Percentiles rank a stretch among this genome's conserved stretches.
Conservation (phyloP, 1,140 invertebrate species). For the Aethina tumida region DNA sequence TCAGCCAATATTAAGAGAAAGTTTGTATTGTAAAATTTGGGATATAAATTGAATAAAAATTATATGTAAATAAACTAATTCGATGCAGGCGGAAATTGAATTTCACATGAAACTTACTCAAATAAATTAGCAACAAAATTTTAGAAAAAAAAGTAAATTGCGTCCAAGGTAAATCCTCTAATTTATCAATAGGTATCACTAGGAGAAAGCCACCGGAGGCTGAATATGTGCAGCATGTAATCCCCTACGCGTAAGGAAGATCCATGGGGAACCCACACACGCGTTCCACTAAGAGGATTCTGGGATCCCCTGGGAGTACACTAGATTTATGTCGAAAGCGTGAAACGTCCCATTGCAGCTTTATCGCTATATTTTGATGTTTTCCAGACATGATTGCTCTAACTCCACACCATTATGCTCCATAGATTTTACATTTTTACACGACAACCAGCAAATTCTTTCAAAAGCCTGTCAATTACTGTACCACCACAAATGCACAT, state of each 20-base stretch:
- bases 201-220: constrained; percentile 4
- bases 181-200: constrained; percentile 18
- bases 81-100: too few species aligned
- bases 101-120: too few species aligned
- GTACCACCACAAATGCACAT: too few species aligned
- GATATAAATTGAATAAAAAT: too few species aligned
- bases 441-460: too few species aligned
- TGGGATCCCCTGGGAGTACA: constrained; percentile 19
- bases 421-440: constrained; percentile 9
- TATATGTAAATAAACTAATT: too few species aligned
- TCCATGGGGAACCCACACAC: constrained; percentile 22
- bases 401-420: constrained; percentile 15
- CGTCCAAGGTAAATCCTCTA: too few species aligned
- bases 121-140: too few species aligned
- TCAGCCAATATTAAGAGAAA: too few species aligned
- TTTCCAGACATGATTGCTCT: constrained; percentile 21
- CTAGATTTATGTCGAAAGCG: constrained; percentile 26
- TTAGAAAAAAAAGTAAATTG: too few species aligned
- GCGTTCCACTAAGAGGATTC: constrained; percentile 25
- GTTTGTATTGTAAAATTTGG: too few species aligned
- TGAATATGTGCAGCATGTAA: constrained; percentile 16
- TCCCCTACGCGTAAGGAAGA: constrained; percentile 20
- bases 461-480: too few species aligned
- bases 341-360: constrained; percentile 22
- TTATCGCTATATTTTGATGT: constrained; percentile 24